phyloP scores from a whole-genome alignment of 2,797 vertebrate genomes.

The Hirundo rustica region DNA sequence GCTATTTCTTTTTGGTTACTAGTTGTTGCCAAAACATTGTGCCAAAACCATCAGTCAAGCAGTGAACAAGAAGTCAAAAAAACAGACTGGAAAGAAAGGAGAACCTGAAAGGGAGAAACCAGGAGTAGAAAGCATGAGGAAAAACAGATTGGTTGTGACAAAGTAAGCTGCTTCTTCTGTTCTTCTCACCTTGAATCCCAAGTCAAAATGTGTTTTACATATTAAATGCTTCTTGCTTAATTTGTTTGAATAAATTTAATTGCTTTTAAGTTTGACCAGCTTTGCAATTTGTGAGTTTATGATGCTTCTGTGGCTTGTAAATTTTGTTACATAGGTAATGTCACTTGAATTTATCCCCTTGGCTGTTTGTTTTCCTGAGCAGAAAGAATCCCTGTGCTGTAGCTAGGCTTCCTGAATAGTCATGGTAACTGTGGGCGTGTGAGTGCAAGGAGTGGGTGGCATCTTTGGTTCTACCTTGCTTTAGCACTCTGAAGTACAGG shows the following conservation, averaged over 20 bases:
- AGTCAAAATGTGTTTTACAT: background rate
- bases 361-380: background rate
- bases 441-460: background rate
- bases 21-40: conserved; percentile 98
- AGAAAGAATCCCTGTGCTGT: background rate
- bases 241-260: background rate
- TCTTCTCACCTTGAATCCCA: background rate
- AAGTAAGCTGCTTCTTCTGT: conserved; percentile 74
- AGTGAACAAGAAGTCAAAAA: conserved; percentile 99
- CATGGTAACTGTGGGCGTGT: background rate
- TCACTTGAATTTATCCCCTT: background rate
- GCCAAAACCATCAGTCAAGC: conserved; percentile 99
- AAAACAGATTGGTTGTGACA: conserved; percentile 89
- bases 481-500: background rate
- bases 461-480: background rate
- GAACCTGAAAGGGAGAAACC: conserved; percentile 98
- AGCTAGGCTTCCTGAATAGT: background rate
- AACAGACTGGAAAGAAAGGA: conserved; percentile 93
- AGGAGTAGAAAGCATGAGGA: conserved; percentile 99
- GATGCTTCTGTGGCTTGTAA: background rate
- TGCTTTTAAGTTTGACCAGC: background rate
- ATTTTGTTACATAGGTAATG: background rate
- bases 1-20: background rate
- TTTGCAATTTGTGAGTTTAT: background rate
- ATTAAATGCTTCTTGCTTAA: background rate